Base-by-base conservation (phyloP, 2,113 vertebrate genomes). In the Manacus vitellinus region DNA sequence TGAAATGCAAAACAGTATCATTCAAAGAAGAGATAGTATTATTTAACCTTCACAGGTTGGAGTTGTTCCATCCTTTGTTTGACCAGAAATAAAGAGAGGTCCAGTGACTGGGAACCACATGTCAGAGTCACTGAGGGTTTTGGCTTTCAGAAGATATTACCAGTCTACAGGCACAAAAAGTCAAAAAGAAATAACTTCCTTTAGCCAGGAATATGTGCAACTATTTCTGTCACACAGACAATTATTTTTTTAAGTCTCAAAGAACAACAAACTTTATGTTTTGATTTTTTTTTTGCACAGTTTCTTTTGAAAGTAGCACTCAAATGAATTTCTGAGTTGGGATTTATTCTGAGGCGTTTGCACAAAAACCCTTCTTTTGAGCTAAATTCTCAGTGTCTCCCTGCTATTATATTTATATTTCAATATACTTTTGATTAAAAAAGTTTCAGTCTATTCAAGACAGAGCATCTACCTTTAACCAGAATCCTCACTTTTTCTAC, bases 51-150 rank as follows among this genome's bases (percentile, higher is more conserved):
- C 30, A 39, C 51, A 59, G 30, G 3, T 2, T 63, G 51, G 55
- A 55, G 39, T 30, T 74, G 22, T 59, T 35, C 18, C 54, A 52
- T 14, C 7, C 20, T 76, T 79, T 73, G 12, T 73, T 73, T 85
- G 27, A 55, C 15, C 43, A 59, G 28, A 72, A 77, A 21, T 46
- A 43, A 49, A 43, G 20, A 59, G 9, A n/a, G 18, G 27, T 68
- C 49, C 22, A 56, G 14, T 1, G 3, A 43, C 11, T 0, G 1
- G 31, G 58, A 46, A 14, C 4, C 51, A 16, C 4, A 4, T 19
- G 9, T 43, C 52, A 90, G 44, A 24, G 35, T 4, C 44, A 78
- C 46, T 27, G 24, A 74, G 12, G 13, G 4, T 23, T 88, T 85
- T 74, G 30, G 3, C 28, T 68, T 27, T 85, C 65, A 78, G 51